Base-by-base conservation (phyloP, 2,797 vertebrate genomes). In the Spinibarbus caldwelli region DNA sequence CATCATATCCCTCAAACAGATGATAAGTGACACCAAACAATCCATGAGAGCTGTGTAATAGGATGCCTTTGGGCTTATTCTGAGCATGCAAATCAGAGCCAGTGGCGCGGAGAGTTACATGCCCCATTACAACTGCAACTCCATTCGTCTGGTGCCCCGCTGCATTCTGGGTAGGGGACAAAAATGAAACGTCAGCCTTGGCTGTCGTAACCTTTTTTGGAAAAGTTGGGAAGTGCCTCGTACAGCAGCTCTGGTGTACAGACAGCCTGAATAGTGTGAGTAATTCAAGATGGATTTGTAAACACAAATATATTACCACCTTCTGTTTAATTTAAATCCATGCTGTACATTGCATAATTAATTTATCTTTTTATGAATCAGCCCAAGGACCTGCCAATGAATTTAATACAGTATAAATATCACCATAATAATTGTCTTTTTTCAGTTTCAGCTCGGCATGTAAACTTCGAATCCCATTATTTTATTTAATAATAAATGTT, bases 21-120 rank as follows among this genome's bases (percentile, higher is more conserved):
- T 88, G 76, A 90, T 90, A 93, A 94, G 91, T 91, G 94, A 95
- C 91, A 94, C 93, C 94, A 34, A 93, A 90, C 91, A 92, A 94
- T 95, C 94, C 90, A 68, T 93, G 92, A 90, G 93, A 89, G 93
- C 92, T 90, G 91, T 92, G 93, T 94, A 95, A 96, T 93, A 94
- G 89, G 95, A 95, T 92, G 89, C 79, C 89, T 91, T 86, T 90
- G 67, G 90, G 92, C 92, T 93, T 94, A 95, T 95, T 95, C 93
- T 93, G 92, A 94, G 92, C 92, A 87, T 91, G 91, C 90, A 87
- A 85, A 91, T 92, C 89, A 88, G 90, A 89, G 86, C 78, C 89
- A 93, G 87, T 76, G 38, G 87, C 79, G 87, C 86, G 86, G 14
- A 52, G 86, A 87, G 85, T 47, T 47, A 79, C 76, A 86, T 80